Base-by-base conservation (phyloP, 2,888 invertebrate genomes). In the Sesia apiformis region DNA sequence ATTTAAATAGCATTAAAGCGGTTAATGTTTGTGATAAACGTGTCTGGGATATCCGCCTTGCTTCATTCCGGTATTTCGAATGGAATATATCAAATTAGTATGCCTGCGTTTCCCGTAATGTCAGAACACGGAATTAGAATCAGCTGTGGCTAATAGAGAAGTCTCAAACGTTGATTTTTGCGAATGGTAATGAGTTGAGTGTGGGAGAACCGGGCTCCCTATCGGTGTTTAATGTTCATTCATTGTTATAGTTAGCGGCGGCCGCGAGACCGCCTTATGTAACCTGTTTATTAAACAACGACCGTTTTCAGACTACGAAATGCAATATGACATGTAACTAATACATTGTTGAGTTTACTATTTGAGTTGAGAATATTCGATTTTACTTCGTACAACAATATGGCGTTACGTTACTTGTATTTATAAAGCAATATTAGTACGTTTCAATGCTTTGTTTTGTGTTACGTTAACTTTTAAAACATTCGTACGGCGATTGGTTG, bases 321-420 rank as follows among this genome's bases (percentile, higher is more conserved):
- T 53, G 53, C 40, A 40, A 53, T 4, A 43, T 46, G 72, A 74
- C 74, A 68, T 68, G 66, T 67, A 71, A 70, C 67, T 64, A 61
- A 67, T 66, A 60, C 63, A 62, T 60, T 64, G 59, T 64, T 62
- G 55, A 58, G 56, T 53, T 23, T 41, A 41, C 41, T 41, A 7
- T 41, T n/a, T 43, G 6, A 7, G n/a, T 23, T 23, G 23, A 23
- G 1, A 23, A 23, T 23, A 23, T 23, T 23, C 23, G 2, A 23
- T 23, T 23, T 23, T 23, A 23, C 23, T 23, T 23, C 2, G 23
- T 23, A 23, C 23, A 23, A 23, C 23, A 23, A 23, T 6, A 46
- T 46, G n/a, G 4, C 46, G 46, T 46, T 46, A 46, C 8, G 7
- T 46, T 6, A 23, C 23, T 23, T 23, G 23, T 23, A 23, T 2